These are phyloP conservation scores for Malurus leucopterus DNA, from an alignment of 2,797 vertebrate genomes.

Conservation along the genomic window DNA sequence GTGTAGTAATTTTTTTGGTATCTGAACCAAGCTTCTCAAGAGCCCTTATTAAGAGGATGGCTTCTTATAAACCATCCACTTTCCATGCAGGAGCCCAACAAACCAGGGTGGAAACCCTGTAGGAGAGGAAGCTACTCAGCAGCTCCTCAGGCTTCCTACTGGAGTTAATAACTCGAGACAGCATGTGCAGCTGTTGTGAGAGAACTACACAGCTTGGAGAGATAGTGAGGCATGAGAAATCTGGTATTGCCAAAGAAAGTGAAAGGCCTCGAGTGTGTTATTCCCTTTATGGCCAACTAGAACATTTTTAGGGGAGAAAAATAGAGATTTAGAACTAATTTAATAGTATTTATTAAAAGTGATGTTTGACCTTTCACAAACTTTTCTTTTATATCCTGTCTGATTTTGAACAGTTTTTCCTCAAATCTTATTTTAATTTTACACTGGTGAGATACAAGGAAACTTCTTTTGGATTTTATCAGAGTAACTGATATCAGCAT, in stretches of 20 bases:
- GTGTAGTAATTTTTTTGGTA: neutral
- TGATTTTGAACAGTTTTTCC: neutral
- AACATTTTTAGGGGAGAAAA: neutral
- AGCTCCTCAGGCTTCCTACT: conserved; percentile 1
- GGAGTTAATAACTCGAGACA: conserved; percentile 25
- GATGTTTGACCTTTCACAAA: neutral
- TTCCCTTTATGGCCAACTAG: neutral
- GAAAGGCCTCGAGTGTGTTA: neutral
- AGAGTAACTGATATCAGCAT: neutral
- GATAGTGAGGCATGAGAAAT: neutral
- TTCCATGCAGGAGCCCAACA: neutral
- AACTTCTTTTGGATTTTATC: neutral
- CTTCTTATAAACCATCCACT: neutral
- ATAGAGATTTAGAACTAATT: neutral
- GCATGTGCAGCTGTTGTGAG: neutral
- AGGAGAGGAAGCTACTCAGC: neutral
- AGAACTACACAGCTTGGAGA: conserved; percentile 1
- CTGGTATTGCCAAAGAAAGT: neutral
- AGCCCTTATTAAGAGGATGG: neutral
- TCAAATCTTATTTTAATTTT: neutral
- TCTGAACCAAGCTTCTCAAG: neutral
- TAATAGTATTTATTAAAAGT: neutral
- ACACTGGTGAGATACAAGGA: neutral
- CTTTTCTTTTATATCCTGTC: neutral
- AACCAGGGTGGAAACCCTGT: neutral